Evolutionary conservation across 2,888 invertebrate genomes (phyloP).

Genomic region (Drosophila paramelanica): DNA sequence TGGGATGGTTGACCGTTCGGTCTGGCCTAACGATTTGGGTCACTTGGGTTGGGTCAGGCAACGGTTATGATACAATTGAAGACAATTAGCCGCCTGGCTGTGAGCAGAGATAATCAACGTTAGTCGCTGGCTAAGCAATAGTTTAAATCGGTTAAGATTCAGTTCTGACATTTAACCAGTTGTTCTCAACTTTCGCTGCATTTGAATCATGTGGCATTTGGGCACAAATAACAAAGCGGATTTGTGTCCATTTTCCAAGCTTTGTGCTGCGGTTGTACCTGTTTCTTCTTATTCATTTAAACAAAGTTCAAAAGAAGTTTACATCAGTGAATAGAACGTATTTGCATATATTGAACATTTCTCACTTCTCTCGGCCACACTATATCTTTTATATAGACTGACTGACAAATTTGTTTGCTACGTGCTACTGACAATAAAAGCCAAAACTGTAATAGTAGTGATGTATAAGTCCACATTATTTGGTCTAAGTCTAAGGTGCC

Average conservation of each 20-base stretch:
- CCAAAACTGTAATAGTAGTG: slow-evolving; percentile 25
- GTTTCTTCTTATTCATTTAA: slow-evolving; percentile 4
- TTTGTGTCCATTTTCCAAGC: slow-evolving; percentile 21
- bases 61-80: slow-evolving; percentile 79
- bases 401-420: slow-evolving; percentile 65
- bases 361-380: slow-evolving; percentile 14
- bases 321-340: slow-evolving; percentile 12
- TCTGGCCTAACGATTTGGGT: slow-evolving; percentile 64
- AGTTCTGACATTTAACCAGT: neutral
- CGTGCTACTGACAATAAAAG: slow-evolving; percentile 43
- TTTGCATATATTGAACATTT: slow-evolving; percentile 49
- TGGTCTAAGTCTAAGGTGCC: slow-evolving; percentile 25
- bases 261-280: slow-evolving; percentile 5
- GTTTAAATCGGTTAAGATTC: slow-evolving; percentile 32
- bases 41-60: slow-evolving; percentile 69
- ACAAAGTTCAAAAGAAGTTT: slow-evolving; percentile 7
- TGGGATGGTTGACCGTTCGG: slow-evolving; percentile 56
- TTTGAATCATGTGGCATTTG: slow-evolving; percentile 17
- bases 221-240: slow-evolving; percentile 24
- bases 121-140: slow-evolving; percentile 37
- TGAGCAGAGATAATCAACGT: slow-evolving; percentile 44
- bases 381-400: slow-evolving; percentile 28
- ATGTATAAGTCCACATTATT: slow-evolving; percentile 35
- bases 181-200: slow-evolving; percentile 48
- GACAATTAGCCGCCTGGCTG: slow-evolving; percentile 63